Base-by-base conservation (phyloP, 2,888 invertebrate species). In the Nycteola revayana region DNA sequence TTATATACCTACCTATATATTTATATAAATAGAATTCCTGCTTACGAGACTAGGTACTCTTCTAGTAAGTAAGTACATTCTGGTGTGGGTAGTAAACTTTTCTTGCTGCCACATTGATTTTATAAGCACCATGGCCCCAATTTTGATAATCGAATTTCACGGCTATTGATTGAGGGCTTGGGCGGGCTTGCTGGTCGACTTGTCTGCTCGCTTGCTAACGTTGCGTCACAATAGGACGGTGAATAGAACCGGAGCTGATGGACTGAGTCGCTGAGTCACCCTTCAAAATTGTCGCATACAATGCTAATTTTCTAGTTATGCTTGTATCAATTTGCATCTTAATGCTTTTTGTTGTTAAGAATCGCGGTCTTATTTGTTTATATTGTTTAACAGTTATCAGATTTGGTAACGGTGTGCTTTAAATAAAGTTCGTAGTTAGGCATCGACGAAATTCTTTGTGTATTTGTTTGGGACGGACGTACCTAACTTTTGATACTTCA, bases 271-370 rank as follows among this genome's bases (percentile, higher is more conserved):
- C 86, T 86, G 87, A 86, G 71, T 87, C 87, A 86, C 70, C 67
- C 60, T 72, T 73, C 79, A 75, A 78, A 82, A 80, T 75, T 84
- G 85, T 83, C 85, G 82, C 71, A 81, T 72, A 66, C 70, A 73
- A 87, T 87, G 87, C 80, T 73, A 87, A 87, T 86, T 79, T 79
- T 80, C 74, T 80, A 64, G 79, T 75, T 79, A 81, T 77, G 78
- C 83, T 73, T 80, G 83, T 83, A 80, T 69, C 81, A 78, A 87
- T 87, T 87, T 85, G 82, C 86, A 87, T 86, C 62, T 74, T 82
- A 87, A 83, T 84, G 68, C 67, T 68, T 73, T 80, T 68, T 67
- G 67, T 72, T 69, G 73, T 72, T 72, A 65, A 42, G 51, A 60
- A 55, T 51, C 35, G 29, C 37, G 34, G 43, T 41, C 41, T 40